phyloP scores from a whole-genome alignment of 2,888 invertebrate species.

The Xestia ashworthii region DNA sequence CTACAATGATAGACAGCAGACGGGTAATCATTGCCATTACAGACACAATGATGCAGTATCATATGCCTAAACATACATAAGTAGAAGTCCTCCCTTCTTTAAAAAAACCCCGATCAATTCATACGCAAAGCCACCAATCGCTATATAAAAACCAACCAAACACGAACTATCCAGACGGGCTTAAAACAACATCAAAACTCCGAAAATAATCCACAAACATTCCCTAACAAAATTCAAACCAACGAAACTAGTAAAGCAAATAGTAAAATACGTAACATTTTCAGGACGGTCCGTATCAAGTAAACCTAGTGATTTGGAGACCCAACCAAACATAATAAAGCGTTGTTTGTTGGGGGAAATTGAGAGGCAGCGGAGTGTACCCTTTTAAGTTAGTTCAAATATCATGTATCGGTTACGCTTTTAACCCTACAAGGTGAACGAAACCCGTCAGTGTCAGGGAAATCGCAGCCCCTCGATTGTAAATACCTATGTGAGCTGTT shows the following conservation, averaged over 20 bases:
- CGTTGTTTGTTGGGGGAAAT: slow-evolving; percentile 61
- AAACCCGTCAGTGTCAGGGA: slow-evolving; percentile 23
- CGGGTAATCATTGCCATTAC: neutral
- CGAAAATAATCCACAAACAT: slow-evolving; percentile 31
- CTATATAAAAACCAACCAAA: neutral
- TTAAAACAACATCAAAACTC: slow-evolving; percentile 16
- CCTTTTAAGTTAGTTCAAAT: slow-evolving; percentile 66
- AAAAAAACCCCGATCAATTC: neutral
- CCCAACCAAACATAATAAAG: slow-evolving; percentile 61
- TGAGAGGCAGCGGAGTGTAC: slow-evolving; percentile 60
- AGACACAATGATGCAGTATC: neutral
- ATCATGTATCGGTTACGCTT: slow-evolving; percentile 63
- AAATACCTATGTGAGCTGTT: slow-evolving; percentile 25
- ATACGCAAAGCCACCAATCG: neutral
- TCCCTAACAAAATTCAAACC: slow-evolving; percentile 23
- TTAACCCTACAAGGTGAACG: slow-evolving; percentile 53
- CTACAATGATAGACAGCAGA: neutral
- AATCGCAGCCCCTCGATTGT: slow-evolving; percentile 30
- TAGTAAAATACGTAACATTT: slow-evolving; percentile 36
- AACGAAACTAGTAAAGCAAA: slow-evolving; percentile 34
- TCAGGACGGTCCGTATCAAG: slow-evolving; percentile 26
- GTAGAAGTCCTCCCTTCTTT: neutral
- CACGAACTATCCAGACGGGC: neutral
- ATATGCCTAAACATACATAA: neutral
- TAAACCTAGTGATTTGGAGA: slow-evolving; percentile 45